phyloP scores from a whole-genome alignment of 2,113 vertebrate species.

The Lamprotornis superbus region DNA sequence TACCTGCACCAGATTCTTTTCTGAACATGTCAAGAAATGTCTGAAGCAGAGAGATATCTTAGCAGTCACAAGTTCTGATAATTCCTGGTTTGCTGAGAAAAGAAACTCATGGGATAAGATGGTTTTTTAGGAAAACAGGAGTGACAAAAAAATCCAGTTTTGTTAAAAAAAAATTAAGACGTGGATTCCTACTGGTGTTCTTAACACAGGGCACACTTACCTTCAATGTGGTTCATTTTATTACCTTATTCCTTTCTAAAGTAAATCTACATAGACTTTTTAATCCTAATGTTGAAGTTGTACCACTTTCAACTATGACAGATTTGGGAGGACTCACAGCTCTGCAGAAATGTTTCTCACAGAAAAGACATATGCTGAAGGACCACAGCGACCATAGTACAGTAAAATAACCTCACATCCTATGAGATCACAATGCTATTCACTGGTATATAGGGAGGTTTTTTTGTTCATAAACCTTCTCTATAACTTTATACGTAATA shows the following conservation, averaged over 20 bases:
- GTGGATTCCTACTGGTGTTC: neutral
- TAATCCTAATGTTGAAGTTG: neutral
- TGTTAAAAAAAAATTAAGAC: neutral
- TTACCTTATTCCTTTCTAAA: neutral
- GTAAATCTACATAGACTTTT: neutral
- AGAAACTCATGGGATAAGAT: neutral
- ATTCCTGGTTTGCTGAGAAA: neutral
- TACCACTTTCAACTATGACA: neutral
- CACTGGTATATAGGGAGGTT: rapidly evolving
- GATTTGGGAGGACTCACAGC: neutral
- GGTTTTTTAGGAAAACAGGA: neutral
- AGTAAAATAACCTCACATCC: neutral
- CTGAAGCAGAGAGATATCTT: neutral
- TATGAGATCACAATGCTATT: neutral
- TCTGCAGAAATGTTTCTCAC: neutral
- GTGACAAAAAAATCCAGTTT: neutral
- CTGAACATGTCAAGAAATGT: neutral
- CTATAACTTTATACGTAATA: slow-evolving; percentile 3
- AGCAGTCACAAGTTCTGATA: neutral
- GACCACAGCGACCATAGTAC: rapidly evolving
- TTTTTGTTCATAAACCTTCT: neutral
- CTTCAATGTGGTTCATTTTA: neutral
- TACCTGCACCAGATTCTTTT: neutral
- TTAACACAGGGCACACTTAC: neutral
- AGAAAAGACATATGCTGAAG: rapidly evolving